Evolutionary conservation across 1,140 invertebrate genomes (phyloP), one percentile per base, ranked within the genome.

Genomic region (Drosophila burlai): DNA sequence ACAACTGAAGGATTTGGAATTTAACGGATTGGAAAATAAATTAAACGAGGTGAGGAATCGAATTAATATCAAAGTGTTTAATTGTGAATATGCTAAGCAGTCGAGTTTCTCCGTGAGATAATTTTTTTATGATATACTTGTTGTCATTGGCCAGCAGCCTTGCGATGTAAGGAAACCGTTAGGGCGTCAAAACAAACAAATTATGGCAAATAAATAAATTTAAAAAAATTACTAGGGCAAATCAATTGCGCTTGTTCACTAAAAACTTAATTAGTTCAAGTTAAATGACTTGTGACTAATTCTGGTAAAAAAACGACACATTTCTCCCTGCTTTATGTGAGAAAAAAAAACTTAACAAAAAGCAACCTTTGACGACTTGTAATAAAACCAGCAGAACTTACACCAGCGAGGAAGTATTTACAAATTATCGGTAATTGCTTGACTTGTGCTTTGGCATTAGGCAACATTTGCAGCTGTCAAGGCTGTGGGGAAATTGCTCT

Each of bases 31-130:
- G 36, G 9, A 29, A 42, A 47, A 52, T 11, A 21, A 15, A 1
- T 26, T 10, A 43, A 58, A 24, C 45, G 57, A 66, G 74, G 74
- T 76, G 54, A 75, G 71, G 8, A 73, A 54, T 46, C 15, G 3
- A 34, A 10, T 29, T 2, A 18, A 38, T 40, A 26, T 42, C 13
- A 47, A 67, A 29, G 49, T 46, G 50, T 42, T 29, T 21, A 42
- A 40, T 42, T 58, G 40, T 54, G n/a, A 26, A 36, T 34, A 67
- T 67, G 47, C 21, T 43, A 42, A 45, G 34, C 10, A 31, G 18
- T 43, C 2, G 16, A 50, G 6, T 9, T 34, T 59, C 10, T 31
- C 55, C 9, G 21, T n/a, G 21, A 26, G 11, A 40, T 40, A 26
- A 38, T 26, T 10, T 21, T 21, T 5, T 24, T 55, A 16, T 38